Conservation (phyloP, 2,797 vertebrate genomes). For the Catamblyrhynchus diadema region DNA sequence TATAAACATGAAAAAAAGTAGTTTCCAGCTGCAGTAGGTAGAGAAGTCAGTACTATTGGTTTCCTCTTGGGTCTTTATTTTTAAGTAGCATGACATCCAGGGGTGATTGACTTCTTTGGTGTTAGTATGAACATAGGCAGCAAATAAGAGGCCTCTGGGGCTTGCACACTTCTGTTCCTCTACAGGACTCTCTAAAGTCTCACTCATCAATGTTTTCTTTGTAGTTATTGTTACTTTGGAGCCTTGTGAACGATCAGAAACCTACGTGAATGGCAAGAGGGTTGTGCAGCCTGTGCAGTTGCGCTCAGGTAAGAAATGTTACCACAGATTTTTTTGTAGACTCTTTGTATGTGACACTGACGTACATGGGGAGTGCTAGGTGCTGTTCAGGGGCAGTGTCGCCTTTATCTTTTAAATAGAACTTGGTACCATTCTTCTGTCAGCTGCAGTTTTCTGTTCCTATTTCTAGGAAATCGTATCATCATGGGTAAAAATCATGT, state of each 20-base stretch:
- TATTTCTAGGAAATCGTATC: constrained; percentile 90
- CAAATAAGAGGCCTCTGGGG: background rate
- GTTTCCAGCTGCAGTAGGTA: background rate
- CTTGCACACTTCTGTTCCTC: background rate
- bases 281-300: constrained; percentile 90
- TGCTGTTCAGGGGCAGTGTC: background rate
- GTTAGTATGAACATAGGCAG: background rate
- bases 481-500: constrained; percentile 99
- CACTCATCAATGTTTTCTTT: background rate
- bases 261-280: constrained; percentile 97
- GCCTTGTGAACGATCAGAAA: constrained; percentile 94
- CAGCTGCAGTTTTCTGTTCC: constrained; percentile 19
- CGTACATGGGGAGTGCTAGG: background rate
- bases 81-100: background rate
- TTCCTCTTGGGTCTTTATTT: background rate
- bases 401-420: background rate
- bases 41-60: background rate
- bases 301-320: constrained; percentile 85
- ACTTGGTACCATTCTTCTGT: background rate
- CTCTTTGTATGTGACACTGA: accelerated
- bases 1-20: background rate
- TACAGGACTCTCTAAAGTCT: background rate
- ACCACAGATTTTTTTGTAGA: accelerated
- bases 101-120: background rate
- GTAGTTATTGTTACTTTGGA: constrained; percentile 93